Base-by-base conservation (phyloP, 2,797 vertebrate species). In the Columba guinea region DNA sequence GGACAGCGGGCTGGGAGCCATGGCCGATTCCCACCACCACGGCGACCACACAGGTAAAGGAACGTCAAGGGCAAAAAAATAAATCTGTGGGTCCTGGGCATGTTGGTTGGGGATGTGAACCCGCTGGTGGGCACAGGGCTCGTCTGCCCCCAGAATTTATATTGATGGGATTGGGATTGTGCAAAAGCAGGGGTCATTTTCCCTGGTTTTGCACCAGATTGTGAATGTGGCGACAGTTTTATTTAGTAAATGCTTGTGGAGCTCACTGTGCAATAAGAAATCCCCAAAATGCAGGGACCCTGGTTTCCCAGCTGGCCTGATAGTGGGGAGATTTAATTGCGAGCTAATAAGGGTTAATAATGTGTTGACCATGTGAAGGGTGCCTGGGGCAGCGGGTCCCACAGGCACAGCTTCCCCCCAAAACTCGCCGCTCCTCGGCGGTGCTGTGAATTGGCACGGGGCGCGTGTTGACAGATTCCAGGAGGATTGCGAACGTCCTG, bases 21-120 rank as follows among this genome's bases (percentile, higher is more conserved):
- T 99, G 83, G 94, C 97, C 0, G 99, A 99, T 1, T 88, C 97
- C 9, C 99, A 99, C 94, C 99, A 98, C 79, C 99, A 99, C 26
- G 26, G 97, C 0, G 99, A 99, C 35, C 99, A 99, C 65, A 24
- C 99, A 98, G 99, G 99, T 99, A 96, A 91, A 70, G 55, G 32
- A 34, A 5, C 8, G 22, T 17, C 4, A 11, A 0, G 5, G 52
- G 62, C 18, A 7, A 49, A 41, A 41, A 79, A 35, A n/a, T 34
- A 16, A n/a, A 11, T 1, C 35, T 8, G 9, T 24, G 3, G 8
- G 2, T 52, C 18, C 30, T 0, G 0, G 18, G 5, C 0, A 0
- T 0, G 3, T 20, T 39, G 68, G 3, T 28, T 62, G 53, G 70
- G 20, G 49, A 21, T 3, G 4, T 1, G 44, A 62, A 30, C 16